phyloP scores from a whole-genome alignment of 2,797 vertebrate species.

The Acanthiza pusilla region DNA sequence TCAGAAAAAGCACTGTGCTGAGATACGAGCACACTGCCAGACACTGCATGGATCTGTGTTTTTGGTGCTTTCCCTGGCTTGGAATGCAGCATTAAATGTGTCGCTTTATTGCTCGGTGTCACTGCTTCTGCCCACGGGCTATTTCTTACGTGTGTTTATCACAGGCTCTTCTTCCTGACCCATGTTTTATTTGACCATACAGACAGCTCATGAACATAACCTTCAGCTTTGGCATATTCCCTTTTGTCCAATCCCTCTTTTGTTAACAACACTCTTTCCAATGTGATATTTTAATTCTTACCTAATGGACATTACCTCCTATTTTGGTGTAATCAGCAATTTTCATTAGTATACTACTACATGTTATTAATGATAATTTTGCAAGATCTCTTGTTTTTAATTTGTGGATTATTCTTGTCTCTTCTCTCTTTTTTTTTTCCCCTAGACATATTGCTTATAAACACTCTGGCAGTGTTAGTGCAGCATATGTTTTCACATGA shows the following conservation, averaged over 20 bases:
- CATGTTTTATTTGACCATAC: not conserved
- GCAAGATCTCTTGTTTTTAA: not conserved
- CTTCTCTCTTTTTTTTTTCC: not conserved
- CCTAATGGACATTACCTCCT: not conserved
- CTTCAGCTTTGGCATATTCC: not conserved
- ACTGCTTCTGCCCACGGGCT: not conserved
- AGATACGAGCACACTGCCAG: not conserved
- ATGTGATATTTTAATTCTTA: not conserved
- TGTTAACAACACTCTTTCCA: not conserved
- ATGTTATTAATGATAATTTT: not conserved
- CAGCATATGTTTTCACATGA: conserved; percentile 46
- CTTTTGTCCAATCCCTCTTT: not conserved
- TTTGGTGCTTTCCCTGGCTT: not conserved
- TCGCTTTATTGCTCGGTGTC: not conserved
- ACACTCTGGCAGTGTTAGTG: conserved; percentile 28
- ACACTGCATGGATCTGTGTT: not conserved
- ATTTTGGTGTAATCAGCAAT: not conserved
- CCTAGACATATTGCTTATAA: not conserved
- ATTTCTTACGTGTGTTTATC: not conserved
- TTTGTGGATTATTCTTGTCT: not conserved
- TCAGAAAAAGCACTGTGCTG: not conserved
- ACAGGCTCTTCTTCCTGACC: not conserved
- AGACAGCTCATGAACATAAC: not conserved
- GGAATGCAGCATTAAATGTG: not conserved
- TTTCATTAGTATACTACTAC: not conserved